Conservation (phyloP, 2,888 invertebrate species). For the Parelbella ahira region DNA sequence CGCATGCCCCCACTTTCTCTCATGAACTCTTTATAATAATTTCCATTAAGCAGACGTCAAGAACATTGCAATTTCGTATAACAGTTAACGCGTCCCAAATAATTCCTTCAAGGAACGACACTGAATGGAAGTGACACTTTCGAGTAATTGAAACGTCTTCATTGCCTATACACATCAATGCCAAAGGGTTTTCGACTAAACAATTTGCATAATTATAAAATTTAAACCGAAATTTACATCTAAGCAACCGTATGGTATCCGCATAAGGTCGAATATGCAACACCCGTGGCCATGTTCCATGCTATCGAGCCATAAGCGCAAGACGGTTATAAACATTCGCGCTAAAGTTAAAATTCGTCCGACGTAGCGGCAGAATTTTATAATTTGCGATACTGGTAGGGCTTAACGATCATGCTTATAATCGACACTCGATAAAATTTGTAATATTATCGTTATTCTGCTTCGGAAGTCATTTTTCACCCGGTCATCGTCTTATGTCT, state of each 20-base stretch:
- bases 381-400: slow-evolving; percentile 32
- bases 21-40: too few relatives aligned
- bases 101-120: slow-evolving; percentile 19
- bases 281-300: background rate
- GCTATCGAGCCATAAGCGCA: slow-evolving; percentile 1
- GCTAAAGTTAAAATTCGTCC: slow-evolving; percentile 34
- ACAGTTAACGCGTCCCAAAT: slow-evolving; percentile 21
- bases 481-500: too few relatives aligned
- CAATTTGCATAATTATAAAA: slow-evolving; percentile 29
- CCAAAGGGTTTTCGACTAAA: slow-evolving; percentile 30
- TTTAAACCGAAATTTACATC: background rate
- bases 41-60: slow-evolving; percentile 22
- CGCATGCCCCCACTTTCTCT: too few relatives aligned
- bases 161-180: slow-evolving; percentile 22
- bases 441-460: too few relatives aligned
- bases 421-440: too few relatives aligned
- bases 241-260: background rate
- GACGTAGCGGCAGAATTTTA: slow-evolving; percentile 30
- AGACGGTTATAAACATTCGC: slow-evolving; percentile 28
- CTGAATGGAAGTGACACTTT: slow-evolving; percentile 23
- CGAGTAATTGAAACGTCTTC: slow-evolving; percentile 23
- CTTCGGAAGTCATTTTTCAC: too few relatives aligned
- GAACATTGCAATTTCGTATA: slow-evolving; percentile 14
- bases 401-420: too few relatives aligned
- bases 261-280: slow-evolving; percentile 12